Base-by-base conservation (phyloP, 2,888 invertebrate species). In the Hoplodrina ambigua region DNA sequence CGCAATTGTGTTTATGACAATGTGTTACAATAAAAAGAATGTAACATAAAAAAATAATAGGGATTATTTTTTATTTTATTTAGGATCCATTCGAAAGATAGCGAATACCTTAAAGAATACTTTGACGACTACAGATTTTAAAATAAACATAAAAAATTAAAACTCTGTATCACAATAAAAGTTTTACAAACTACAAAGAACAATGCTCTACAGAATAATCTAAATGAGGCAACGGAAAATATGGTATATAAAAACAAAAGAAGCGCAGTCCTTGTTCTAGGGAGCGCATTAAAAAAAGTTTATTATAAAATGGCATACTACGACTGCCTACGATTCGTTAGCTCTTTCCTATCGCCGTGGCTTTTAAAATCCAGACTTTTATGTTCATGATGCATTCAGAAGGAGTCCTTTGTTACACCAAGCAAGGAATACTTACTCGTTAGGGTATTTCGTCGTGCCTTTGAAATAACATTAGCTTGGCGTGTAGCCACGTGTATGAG, bases 381-480 rank as follows among this genome's bases (percentile, higher is more conserved):
- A 87, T 89, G 87, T 90, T 91, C 86, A 88, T 89, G 91, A 87
- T 89, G 91, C 91, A 92, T 94, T 94, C 93, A 94, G 86, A 87
- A 90, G 87, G 86, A 90, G 80, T 86, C 88, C 88, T 94, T 95
- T 95, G 93, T 94, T 92, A 87, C 71, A 79, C 78, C 80, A 86
- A 89, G 90, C 87, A 93, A 92, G 89, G 88, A 90, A 89, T 91
- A 92, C 92, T 94, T 91, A 92, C 92, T 94, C 94, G 92, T 94
- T 94, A 94, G 93, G 90, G 91, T 93, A 91, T 92, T 91, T 89
- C 87, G 69, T 86, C 86, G 85, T 91, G 86, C 90, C 88, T 94
- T 93, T 92, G 90, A 91, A 93, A 93, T 92, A 88, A 91, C 87
- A 93, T 94, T 93, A 93, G 89, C 92, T 86, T 83, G 80, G 85